These are phyloP conservation scores for Serripes groenlandicus DNA, from an alignment of 2,888 invertebrate species.

Conservation along the genomic window DNA sequence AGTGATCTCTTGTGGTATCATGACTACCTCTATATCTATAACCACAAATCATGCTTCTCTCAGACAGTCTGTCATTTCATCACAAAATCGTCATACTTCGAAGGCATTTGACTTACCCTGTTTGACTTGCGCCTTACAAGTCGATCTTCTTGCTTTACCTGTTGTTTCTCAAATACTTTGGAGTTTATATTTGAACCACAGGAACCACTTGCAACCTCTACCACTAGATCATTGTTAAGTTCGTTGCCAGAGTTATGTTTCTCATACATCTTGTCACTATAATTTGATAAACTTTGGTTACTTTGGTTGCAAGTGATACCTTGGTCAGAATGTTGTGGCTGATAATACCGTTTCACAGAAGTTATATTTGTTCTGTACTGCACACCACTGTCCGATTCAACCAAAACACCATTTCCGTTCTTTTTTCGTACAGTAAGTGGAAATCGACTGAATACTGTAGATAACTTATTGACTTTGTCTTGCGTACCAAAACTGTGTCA, in stretches of 20 bases:
- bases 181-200: neutral
- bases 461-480: conserved; percentile 1
- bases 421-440: neutral
- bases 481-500: conserved; percentile 41
- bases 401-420: neutral
- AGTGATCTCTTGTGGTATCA: too few relatives aligned
- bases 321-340: neutral
- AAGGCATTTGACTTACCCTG: neutral
- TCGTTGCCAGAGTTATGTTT: too few relatives aligned
- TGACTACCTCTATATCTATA: too few relatives aligned
- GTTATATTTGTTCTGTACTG: neutral
- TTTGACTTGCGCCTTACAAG: too few relatives aligned
- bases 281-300: too few relatives aligned
- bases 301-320: neutral
- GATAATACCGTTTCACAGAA: neutral
- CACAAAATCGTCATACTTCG: neutral
- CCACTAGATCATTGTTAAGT: neutral
- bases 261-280: too few relatives aligned
- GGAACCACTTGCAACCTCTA: neutral
- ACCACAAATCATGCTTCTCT: too few relatives aligned
- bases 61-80: too few relatives aligned
- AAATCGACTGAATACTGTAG: neutral
- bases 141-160: neutral
- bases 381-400: neutral
- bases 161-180: neutral